Conservation (phyloP, 2,113 vertebrate genomes). For the Coptodon bakossiorum region DNA sequence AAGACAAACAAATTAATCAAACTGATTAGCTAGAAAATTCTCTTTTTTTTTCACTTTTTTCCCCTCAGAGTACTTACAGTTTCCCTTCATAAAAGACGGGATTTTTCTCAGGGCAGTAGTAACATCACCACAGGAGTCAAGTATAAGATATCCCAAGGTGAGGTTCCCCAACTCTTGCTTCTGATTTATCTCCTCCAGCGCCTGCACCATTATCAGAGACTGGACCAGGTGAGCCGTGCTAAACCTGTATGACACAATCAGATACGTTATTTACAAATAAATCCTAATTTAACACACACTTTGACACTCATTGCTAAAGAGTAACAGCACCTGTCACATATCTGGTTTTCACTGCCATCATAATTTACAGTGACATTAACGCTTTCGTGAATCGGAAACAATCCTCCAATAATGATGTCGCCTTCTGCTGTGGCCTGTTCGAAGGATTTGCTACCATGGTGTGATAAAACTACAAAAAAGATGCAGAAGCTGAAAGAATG, state of each 20-base stretch:
- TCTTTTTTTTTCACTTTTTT: fast-evolving
- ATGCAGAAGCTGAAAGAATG: background rate
- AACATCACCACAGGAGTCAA: slow-evolving; percentile 32
- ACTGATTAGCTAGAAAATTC: background rate
- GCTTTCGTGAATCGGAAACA: slow-evolving; percentile 11
- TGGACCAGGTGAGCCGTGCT: background rate
- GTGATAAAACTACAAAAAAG: background rate
- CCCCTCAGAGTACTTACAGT: background rate
- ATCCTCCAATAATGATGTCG: slow-evolving; percentile 19
- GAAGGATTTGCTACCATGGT: background rate
- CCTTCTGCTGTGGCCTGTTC: background rate
- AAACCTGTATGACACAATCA: background rate
- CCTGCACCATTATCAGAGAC: slow-evolving; percentile 32
- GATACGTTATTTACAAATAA: background rate
- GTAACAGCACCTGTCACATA: background rate
- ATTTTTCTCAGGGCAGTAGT: slow-evolving; percentile 6
- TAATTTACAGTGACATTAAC: background rate
- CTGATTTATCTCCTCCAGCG: slow-evolving; percentile 34
- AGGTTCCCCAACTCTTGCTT: slow-evolving; percentile 25
- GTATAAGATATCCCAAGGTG: slow-evolving; percentile 40
- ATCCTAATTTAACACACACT: background rate
- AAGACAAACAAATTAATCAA: background rate
- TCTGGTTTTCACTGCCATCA: background rate
- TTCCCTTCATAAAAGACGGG: background rate
- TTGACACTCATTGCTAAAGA: background rate